Conservation (phyloP, 2,113 vertebrate species). For the Mastomys coucha region DNA sequence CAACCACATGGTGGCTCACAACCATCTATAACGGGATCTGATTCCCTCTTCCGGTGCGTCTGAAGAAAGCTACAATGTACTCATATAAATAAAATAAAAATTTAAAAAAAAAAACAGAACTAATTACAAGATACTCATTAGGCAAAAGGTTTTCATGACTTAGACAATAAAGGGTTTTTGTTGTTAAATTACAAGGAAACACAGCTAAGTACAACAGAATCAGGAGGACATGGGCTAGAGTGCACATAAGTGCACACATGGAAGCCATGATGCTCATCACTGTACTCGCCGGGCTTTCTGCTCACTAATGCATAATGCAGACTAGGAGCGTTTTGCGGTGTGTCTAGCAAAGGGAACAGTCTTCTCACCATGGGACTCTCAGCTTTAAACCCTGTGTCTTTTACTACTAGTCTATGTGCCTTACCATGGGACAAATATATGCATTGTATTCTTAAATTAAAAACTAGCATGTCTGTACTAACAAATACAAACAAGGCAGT, state of each 20-base stretch:
- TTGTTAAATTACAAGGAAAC: background rate
- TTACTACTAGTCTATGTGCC: background rate
- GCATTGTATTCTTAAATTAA: conserved; percentile 20
- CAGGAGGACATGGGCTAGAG: background rate
- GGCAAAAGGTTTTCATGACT: background rate
- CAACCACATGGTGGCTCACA: too few relatives aligned
- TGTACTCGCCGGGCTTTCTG: background rate
- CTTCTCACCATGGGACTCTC: background rate
- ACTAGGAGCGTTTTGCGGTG: background rate
- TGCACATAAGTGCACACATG: background rate
- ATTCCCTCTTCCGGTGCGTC: too few relatives aligned
- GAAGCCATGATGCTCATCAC: background rate
- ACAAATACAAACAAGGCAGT: background rate
- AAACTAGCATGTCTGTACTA: background rate
- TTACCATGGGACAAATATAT: too few relatives aligned
- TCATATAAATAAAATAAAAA: too few relatives aligned
- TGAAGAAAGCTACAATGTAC: too few relatives aligned
- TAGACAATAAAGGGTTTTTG: background rate
- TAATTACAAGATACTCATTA: background rate
- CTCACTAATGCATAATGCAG: background rate
- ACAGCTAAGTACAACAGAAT: background rate
- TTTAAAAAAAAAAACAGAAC: background rate
- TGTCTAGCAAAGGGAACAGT: background rate
- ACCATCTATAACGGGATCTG: too few relatives aligned
- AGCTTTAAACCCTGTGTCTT: background rate